Percentiles rank a stretch among this genome's conserved stretches.
Evolutionary conservation across 2,888 invertebrate genomes (phyloP).

Genomic region (Salpingus planirostris): DNA sequence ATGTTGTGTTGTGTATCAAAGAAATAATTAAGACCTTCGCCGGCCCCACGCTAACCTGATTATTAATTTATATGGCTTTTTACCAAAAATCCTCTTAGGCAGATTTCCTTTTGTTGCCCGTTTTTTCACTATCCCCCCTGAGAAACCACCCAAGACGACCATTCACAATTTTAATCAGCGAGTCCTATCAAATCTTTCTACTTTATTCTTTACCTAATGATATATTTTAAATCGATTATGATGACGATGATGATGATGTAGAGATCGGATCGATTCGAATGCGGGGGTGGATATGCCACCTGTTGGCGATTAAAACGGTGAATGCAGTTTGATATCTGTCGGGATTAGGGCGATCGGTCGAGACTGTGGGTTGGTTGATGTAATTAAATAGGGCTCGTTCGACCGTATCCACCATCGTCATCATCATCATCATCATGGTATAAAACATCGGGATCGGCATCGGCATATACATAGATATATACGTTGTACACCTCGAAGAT

Average conservation of each 20-base stretch:
- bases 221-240: too few species aligned
- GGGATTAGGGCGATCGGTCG: too few species aligned
- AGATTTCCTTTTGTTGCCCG: conserved; percentile 32
- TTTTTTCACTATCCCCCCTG: conserved; percentile 18
- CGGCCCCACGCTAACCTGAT: conserved; percentile 27
- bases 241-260: too few species aligned
- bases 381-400: background rate
- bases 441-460: too few species aligned
- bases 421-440: too few species aligned
- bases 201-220: too few species aligned
- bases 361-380: background rate
- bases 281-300: too few species aligned
- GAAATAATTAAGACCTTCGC: conserved; percentile 29
- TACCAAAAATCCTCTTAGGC: conserved; percentile 34
- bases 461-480: too few species aligned
- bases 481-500: conserved; percentile 12
- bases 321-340: conserved; percentile 13
- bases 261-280: conserved; percentile 2
- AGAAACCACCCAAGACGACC: too few species aligned
- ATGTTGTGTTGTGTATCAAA: conserved; percentile 22
- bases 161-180: too few species aligned
- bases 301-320: conserved; percentile 16
- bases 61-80: conserved; percentile 38
- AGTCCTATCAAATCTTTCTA: too few species aligned
- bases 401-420: background rate